These are phyloP conservation scores for Anabacerthia variegaticeps DNA, from an alignment of 2,797 vertebrate species.

Conservation along the genomic window DNA sequence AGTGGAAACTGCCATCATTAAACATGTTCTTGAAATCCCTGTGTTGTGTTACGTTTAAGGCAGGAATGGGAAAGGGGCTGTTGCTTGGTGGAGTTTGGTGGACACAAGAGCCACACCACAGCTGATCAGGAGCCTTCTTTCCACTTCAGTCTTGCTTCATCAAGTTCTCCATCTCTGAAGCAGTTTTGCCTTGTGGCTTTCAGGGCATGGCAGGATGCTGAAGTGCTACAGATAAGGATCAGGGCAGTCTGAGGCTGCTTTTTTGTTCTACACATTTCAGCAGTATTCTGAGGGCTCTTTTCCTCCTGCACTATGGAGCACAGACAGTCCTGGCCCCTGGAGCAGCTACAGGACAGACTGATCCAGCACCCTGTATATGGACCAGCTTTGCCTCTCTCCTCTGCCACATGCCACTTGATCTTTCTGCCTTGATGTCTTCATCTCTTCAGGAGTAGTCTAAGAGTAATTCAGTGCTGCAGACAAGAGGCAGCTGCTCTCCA, in stretches of 20 bases:
- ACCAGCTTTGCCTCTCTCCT: neutral
- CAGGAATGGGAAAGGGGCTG: neutral
- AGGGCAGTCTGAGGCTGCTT: neutral
- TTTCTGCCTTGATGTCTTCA: neutral
- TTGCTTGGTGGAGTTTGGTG: neutral
- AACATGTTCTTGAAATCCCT: conserved; percentile 56
- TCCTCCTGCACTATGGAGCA: neutral
- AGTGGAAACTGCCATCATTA: conserved; percentile 62
- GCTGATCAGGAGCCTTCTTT: neutral
- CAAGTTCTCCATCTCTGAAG: neutral
- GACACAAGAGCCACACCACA: neutral
- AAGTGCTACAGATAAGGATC: neutral
- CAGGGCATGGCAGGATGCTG: neutral
- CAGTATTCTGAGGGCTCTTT: neutral
- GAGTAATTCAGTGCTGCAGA: neutral
- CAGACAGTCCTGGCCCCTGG: neutral
- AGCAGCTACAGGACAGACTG: neutral
- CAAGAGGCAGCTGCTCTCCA: neutral
- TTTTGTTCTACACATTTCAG: neutral
- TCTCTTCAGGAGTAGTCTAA: neutral
- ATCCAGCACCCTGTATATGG: neutral
- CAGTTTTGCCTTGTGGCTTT: neutral
- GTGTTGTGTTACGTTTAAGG: neutral
- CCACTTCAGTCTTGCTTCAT: neutral
- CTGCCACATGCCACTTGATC: rapidly evolving